These are phyloP conservation scores for Callospermophilus lateralis DNA, from an alignment of 2,113 vertebrate species.

Conservation along the genomic window DNA sequence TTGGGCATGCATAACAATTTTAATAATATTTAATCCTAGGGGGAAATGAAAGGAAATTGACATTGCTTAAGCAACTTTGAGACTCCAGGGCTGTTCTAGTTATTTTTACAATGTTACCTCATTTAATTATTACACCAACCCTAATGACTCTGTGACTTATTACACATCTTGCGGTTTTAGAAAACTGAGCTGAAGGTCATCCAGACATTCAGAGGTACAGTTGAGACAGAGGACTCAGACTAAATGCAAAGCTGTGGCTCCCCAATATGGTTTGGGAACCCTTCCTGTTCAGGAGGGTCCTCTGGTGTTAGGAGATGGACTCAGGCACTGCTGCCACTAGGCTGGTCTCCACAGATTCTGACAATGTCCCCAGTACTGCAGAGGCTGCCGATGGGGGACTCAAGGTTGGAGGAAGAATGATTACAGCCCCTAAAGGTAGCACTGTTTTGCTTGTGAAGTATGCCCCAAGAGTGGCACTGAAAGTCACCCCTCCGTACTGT, in stretches of 20 bases:
- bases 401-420: background rate
- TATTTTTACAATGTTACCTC: background rate
- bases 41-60: background rate
- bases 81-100: background rate
- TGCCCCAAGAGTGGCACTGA: background rate
- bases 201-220: background rate
- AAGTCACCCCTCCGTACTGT: background rate
- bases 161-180: background rate
- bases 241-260: background rate
- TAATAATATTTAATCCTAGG: background rate
- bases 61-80: background rate
- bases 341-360: background rate
- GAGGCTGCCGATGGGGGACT: background rate
- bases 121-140: background rate
- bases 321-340: background rate
- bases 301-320: no score
- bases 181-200: background rate
- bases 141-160: background rate
- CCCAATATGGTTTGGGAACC: rapidly evolving
- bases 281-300: background rate
- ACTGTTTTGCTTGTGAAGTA: background rate
- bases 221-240: background rate
- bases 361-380: rapidly evolving
- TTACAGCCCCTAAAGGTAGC: background rate
- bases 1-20: background rate